phyloP scores from a whole-genome alignment of 2,113 vertebrate species.

The Lates calcarifer region DNA sequence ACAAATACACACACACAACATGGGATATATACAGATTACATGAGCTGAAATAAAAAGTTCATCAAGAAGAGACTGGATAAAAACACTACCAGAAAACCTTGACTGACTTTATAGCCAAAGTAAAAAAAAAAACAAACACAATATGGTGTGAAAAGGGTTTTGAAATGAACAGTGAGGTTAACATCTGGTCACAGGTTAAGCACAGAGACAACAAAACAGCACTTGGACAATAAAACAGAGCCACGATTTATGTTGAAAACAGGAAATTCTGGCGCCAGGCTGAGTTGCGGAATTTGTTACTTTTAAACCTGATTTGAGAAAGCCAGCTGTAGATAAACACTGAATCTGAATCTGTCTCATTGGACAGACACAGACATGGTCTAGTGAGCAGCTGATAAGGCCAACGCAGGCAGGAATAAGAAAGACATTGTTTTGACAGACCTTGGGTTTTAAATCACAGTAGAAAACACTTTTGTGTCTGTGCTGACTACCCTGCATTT shows the following conservation, averaged over 20 bases:
- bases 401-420: conserved; percentile 5
- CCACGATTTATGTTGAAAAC: conserved; percentile 74
- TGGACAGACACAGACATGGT: neutral
- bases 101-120: neutral
- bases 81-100: neutral
- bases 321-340: conserved; percentile 54
- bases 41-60: neutral
- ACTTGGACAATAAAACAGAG: conserved; percentile 53
- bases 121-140: neutral
- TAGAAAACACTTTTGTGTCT: neutral
- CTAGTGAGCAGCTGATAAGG: conserved; percentile 52
- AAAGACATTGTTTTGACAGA: conserved; percentile 7
- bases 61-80: neutral
- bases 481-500: neutral
- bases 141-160: neutral
- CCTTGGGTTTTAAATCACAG: neutral
- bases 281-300: conserved; percentile 64
- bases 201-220: too few relatives aligned
- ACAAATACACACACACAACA: neutral
- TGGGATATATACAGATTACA: neutral
- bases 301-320: conserved; percentile 59
- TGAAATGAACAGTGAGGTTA: conserved; percentile 37
- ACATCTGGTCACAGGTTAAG: conserved; percentile 60
- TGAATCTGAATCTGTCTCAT: conserved; percentile 25
- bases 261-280: conserved; percentile 80